These are phyloP conservation scores for Thymelicus sylvestris DNA, from an alignment of 2,888 invertebrate genomes.

Conservation along the genomic window DNA sequence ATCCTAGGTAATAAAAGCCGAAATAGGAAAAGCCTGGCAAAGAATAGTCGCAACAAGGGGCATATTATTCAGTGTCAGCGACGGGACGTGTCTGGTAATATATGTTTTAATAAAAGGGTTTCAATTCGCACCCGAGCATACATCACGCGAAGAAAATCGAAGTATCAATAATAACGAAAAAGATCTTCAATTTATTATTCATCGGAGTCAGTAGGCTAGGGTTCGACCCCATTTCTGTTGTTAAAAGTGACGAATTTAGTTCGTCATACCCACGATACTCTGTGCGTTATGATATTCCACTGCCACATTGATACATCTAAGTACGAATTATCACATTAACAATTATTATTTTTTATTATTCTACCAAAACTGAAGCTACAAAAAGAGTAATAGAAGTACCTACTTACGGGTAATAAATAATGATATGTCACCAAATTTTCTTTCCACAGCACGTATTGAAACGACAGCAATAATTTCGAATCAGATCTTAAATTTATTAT, in stretches of 20 bases:
- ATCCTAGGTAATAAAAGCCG: conserved; percentile 75
- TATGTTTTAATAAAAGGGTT: conserved; percentile 85
- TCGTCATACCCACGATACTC: no score
- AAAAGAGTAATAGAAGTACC: no score
- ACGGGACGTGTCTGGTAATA: conserved; percentile 78
- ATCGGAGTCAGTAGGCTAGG: conserved; percentile 69
- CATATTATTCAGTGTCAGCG: conserved; percentile 82
- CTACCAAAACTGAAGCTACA: no score
- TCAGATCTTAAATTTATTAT: conserved; percentile 79
- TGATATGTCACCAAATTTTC: background rate
- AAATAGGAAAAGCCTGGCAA: conserved; percentile 68
- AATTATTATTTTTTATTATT: no score
- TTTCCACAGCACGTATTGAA: conserved; percentile 68
- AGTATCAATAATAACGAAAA: conserved; percentile 80
- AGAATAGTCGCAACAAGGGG: conserved; percentile 78
- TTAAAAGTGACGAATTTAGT: background rate
- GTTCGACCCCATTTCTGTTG: conserved; percentile 50
- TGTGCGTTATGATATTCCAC: no score
- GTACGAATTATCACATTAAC: no score
- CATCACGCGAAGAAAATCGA: conserved; percentile 73
- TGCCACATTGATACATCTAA: no score
- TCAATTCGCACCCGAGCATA: conserved; percentile 78
- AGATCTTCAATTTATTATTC: conserved; percentile 81
- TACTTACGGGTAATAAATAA: background rate
- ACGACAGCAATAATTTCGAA: conserved; percentile 45